These are phyloP conservation scores for Melanophora roralis DNA, from an alignment of 2,888 invertebrate genomes.

Conservation along the genomic window DNA sequence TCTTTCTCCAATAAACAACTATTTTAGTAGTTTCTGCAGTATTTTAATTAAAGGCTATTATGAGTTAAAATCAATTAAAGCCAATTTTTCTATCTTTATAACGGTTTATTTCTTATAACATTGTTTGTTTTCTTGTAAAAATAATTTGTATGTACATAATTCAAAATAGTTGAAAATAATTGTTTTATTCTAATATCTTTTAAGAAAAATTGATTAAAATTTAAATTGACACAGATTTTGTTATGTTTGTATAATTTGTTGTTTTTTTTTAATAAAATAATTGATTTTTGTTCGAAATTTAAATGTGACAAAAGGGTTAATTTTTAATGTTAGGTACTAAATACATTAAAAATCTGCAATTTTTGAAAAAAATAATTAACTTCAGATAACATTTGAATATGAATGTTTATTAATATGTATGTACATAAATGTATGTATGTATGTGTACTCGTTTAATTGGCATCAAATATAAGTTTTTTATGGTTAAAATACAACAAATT, in stretches of 20 bases:
- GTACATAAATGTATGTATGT: slow-evolving; percentile 24
- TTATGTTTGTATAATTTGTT: slow-evolving; percentile 7
- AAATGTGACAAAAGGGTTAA: slow-evolving; percentile 14
- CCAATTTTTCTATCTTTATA: too few species aligned
- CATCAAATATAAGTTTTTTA: slow-evolving; percentile 33
- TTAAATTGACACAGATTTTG: slow-evolving; percentile 59
- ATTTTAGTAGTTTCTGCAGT: too few species aligned
- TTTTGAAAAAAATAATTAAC: slow-evolving; percentile 35
- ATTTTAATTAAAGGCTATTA: too few species aligned
- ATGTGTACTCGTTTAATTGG: slow-evolving; percentile 46
- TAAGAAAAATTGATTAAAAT: slow-evolving; percentile 51
- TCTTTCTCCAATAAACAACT: slow-evolving; percentile 20
- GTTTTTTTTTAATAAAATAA: slow-evolving; percentile 46
- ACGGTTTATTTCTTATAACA: slow-evolving; percentile 1
- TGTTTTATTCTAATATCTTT: slow-evolving; percentile 15
- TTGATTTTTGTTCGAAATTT: slow-evolving; percentile 35
- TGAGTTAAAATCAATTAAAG: too few species aligned
- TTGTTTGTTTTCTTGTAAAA: slow-evolving; percentile 23
- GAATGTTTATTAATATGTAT: slow-evolving; percentile 29
- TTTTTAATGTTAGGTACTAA: too few species aligned
- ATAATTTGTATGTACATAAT: too few species aligned
- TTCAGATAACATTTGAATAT: too few species aligned
- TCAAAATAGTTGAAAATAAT: slow-evolving; percentile 31
- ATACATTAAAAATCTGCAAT: too few species aligned
- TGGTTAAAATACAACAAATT: slow-evolving; percentile 57